A percentile compares a stretch with the other conserved stretches of the same genome.
These are phyloP conservation scores for Aradus depressus DNA, from an alignment of 2,888 invertebrate species.

Conservation along the genomic window DNA sequence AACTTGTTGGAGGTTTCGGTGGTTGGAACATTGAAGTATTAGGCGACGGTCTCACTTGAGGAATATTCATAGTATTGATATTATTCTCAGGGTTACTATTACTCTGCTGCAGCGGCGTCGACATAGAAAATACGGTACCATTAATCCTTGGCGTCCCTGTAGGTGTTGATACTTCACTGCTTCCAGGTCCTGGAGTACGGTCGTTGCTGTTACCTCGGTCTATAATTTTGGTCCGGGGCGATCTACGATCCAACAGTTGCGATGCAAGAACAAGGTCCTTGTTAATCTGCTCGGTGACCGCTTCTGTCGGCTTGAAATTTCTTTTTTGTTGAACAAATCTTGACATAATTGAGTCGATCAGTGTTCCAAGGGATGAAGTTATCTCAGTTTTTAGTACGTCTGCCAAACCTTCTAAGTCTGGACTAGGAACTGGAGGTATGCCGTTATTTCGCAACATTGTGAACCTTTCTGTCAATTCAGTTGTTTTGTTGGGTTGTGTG, in stretches of 20 bases:
- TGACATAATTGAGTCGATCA: constrained; percentile 80
- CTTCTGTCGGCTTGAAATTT: constrained; percentile 56
- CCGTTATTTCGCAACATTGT: constrained; percentile 62
- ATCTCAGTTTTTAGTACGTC: constrained; percentile 85
- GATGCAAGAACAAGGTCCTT: constrained; percentile 74
- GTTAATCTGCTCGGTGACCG: constrained; percentile 72
- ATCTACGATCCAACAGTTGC: constrained; percentile 70
- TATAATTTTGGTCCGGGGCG: constrained; percentile 64
- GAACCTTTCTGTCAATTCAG: constrained; percentile 63
- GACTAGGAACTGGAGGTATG: constrained; percentile 55
- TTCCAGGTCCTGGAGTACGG: constrained; percentile 25
- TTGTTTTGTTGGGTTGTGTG: constrained; percentile 28
- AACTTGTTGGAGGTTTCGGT: constrained; percentile 58
- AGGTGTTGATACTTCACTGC: constrained; percentile 24
- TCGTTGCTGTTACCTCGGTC: constrained; percentile 43
- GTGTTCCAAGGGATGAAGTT: constrained; percentile 64
- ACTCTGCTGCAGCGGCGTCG: constrained; percentile 38
- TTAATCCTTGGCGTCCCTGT: constrained; percentile 44
- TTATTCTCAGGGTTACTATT: constrained; percentile 40
- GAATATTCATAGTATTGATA: constrained; percentile 47
- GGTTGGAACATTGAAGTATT: constrained; percentile 68
- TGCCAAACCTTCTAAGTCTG: constrained; percentile 80
- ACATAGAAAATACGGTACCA: constrained; percentile 34
- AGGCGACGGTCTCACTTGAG: constrained; percentile 57
- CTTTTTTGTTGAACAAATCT: constrained; percentile 73